Percentiles rank a stretch among this genome's conserved stretches.
These are phyloP conservation scores for Athripsodes cinereus DNA, from an alignment of 2,888 invertebrate species.

Conservation along the genomic window DNA sequence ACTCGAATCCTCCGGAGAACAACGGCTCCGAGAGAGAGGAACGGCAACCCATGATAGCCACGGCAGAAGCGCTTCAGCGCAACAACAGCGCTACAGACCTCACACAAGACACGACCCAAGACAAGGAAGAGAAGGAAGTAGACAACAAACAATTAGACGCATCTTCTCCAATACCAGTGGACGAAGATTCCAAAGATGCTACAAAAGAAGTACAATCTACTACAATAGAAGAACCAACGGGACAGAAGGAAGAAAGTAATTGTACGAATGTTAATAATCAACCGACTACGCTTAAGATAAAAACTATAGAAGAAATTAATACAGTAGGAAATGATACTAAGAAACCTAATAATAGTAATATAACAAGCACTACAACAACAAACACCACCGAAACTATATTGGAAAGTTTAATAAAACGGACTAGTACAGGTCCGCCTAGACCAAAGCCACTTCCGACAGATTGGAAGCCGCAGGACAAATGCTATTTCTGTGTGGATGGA, in stretches of 20 bases:
- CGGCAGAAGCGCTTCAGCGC: slow-evolving; percentile 39
- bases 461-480: slow-evolving; percentile 80
- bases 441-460: slow-evolving; percentile 49
- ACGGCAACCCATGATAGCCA: slow-evolving; percentile 40
- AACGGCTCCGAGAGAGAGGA: slow-evolving; percentile 36
- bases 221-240: slow-evolving; percentile 3
- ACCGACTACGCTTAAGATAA: slow-evolving; percentile 40
- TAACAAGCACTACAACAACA: slow-evolving; percentile 41
- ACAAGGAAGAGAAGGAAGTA: slow-evolving; percentile 20
- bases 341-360: not conserved
- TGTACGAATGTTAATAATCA: slow-evolving; percentile 23
- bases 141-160: slow-evolving; percentile 27
- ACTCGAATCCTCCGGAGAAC: slow-evolving; percentile 30
- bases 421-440: slow-evolving; percentile 30
- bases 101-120: slow-evolving; percentile 27
- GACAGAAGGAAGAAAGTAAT: slow-evolving; percentile 10
- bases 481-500: slow-evolving; percentile 77
- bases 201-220: slow-evolving; percentile 28
- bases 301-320: slow-evolving; percentile 51
- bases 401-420: slow-evolving; percentile 49
- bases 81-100: slow-evolving; percentile 37
- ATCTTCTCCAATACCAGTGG: slow-evolving; percentile 14
- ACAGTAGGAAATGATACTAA: slow-evolving; percentile 32
- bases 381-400: slow-evolving; percentile 47
- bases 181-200: slow-evolving; percentile 30